These are phyloP conservation scores for Mantis religiosa DNA, from an alignment of 2,888 invertebrate genomes.

Conservation along the genomic window DNA sequence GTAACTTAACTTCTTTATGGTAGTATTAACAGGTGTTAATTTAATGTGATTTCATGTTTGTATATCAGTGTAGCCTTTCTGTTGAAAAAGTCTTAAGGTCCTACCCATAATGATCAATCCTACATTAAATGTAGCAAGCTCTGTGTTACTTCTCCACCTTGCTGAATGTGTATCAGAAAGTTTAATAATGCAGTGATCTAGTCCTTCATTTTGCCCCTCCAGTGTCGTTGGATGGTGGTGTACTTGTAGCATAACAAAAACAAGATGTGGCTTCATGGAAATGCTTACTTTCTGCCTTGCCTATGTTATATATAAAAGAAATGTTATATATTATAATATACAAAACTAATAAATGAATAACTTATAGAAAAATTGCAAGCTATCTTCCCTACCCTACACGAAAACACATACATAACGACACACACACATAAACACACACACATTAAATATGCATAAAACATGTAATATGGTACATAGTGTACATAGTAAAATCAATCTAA, in stretches of 20 bases:
- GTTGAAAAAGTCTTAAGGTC: not conserved
- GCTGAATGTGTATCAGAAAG: not conserved
- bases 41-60: not conserved
- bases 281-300: constrained; percentile 25
- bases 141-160: not conserved
- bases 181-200: not conserved
- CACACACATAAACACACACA: not conserved
- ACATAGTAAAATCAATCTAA: not conserved
- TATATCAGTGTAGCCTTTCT: not conserved
- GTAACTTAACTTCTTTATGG: not conserved
- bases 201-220: not conserved
- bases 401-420: not conserved
- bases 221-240: not conserved
- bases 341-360: constrained; percentile 17
- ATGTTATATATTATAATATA: constrained; percentile 24
- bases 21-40: not conserved
- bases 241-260: not conserved
- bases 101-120: not conserved
- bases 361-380: constrained; percentile 8
- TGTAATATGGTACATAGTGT: not conserved
- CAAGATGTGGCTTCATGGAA: not conserved
- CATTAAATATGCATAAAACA: not conserved
- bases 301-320: constrained; percentile 22
- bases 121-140: not conserved
- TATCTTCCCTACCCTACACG: not conserved